These are phyloP conservation scores for Ramphastos sulfuratus DNA, from an alignment of 2,113 vertebrate species.

Conservation along the genomic window DNA sequence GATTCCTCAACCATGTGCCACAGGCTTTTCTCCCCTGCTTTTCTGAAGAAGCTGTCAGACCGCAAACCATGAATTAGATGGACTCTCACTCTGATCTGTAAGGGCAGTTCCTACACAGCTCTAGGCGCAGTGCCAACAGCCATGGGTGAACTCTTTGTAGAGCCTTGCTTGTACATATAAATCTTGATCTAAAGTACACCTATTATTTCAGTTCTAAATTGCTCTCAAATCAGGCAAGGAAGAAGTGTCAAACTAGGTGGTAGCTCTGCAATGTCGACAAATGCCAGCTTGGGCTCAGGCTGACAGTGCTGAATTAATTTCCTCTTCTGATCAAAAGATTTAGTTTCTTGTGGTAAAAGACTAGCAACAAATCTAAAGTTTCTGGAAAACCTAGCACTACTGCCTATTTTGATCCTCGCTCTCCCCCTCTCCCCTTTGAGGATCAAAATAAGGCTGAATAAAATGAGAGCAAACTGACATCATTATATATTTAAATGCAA, in stretches of 20 bases:
- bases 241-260: neutral
- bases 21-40: neutral
- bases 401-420: neutral
- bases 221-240: neutral
- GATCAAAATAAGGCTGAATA: neutral
- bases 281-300: neutral
- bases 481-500: neutral
- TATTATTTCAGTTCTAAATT: neutral
- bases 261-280: neutral
- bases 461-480: slow-evolving; percentile 23
- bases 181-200: neutral
- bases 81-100: neutral
- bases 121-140: slow-evolving; percentile 16
- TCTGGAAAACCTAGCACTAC: neutral
- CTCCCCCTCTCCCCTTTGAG: neutral
- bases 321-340: neutral
- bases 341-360: neutral
- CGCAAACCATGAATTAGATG: neutral
- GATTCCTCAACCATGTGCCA: neutral
- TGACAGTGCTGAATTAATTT: neutral
- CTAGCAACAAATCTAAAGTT: neutral
- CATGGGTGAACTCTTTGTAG: neutral
- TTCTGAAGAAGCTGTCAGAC: neutral
- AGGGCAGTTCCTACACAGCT: neutral
- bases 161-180: neutral